Base-by-base conservation (phyloP, 2,888 invertebrate species). In the Eupeodes latifasciatus region DNA sequence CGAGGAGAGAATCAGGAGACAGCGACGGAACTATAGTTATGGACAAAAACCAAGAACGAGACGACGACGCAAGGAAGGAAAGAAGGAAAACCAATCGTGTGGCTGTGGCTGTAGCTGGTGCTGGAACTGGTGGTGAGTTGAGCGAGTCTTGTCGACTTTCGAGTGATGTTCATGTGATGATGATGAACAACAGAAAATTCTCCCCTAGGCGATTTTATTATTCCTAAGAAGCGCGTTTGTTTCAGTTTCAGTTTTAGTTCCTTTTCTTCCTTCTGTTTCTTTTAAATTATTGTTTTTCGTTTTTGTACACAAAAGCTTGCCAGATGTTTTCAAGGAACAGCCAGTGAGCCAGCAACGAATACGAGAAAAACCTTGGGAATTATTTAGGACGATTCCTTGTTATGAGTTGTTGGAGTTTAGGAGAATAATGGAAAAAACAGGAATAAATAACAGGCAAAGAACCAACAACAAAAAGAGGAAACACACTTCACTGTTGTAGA, bases 241-340 rank as follows among this genome's bases (percentile, higher is more conserved):
- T 36, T 16, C 59, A 40, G 27, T 67, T 67, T 67, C 27, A 27
- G 3, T 67, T 67, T 67, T 2, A 27, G 3, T 27, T 27, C 27
- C 27, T 27, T 27, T 27, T 27, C 27, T 27, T 27, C 27, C 2
- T 27, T 27, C 27, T 27, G 27, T 5, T 40, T 10, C 57, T 12
- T 49, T 49, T 49, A 14, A 27, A 11, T 16, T 55, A 66, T 53
- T 85, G n/a, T 66, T 81, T 27, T 27, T 40, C 40, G 4, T 40
- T 19, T 57, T 66, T 72, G 49, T 49, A 76, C 75, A 57, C 59
- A 71, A 62, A 61, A 27, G 44, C 14, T 74, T 36, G 80, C 76
- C 87, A 87, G 87, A 87, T 87, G 87, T 87, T 87, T 87, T 83
- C 57, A 81, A 77, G 57, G 62, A 76, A 72, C 44, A 53, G 12